Base-by-base conservation (phyloP, 2,113 vertebrate species). In the Thamnophis sirtalis region DNA sequence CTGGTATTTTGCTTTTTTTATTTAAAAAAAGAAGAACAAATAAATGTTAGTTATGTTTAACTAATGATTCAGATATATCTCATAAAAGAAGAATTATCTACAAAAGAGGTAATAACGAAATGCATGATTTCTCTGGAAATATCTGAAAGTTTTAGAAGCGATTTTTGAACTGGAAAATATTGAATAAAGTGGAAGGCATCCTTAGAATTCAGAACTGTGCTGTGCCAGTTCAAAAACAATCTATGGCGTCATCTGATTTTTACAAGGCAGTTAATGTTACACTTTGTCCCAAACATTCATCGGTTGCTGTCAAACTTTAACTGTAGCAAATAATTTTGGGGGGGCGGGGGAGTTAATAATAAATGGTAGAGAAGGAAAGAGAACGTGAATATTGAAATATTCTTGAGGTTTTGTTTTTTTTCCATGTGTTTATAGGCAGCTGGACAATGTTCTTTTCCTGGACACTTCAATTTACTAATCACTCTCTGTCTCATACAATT, bases 131-230 rank as follows among this genome's bases (percentile, higher is more conserved):
- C 21, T 49, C 2, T 91, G 86, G 91, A 88, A 91, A 63, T 33
- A 53, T 86, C 11, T 91, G 85, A 38, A 80, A 88, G 51, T 48
- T 80, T 55, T 51, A n/a, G 60, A 80, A 48, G 33, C 9, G 5
- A 33, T 55, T 92, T 92, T 60, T 88, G 53, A 3, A 87, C 86
- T 92, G 91, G 91, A 92, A 92, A 92, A 54, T 53, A 55, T 73
- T 92, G 60, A 88, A 92, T 54, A 92, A 73, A 92, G 33, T 80
- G 60, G 91, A 92, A 92, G 24, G 60, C 91, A 92, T 92, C 58
- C 87, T 13, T 84, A 92, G 43, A 88, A 92, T 92, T 43, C 73
- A 84, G 22, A 85, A 58, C 6, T 84, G 63, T 49, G 13, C 63
- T 19, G 38, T 85, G 73, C 87, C 48, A 89, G 48, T 63, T 53